Conservation (phyloP, 2,797 vertebrate genomes). For the Myotis pilosus region DNA sequence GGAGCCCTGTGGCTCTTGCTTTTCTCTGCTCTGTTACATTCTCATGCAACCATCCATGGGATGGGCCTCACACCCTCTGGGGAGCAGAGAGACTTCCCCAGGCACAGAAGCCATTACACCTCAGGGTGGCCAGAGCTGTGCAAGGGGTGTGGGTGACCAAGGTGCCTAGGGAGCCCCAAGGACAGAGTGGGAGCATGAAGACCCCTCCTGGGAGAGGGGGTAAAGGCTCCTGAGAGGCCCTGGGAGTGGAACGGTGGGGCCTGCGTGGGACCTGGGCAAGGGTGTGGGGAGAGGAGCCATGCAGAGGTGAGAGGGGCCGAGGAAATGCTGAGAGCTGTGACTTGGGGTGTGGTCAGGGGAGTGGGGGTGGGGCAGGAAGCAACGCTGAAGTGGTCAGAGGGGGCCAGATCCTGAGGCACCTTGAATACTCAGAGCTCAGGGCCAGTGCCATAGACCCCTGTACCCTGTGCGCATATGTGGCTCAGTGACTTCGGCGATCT, state of each 20-base stretch:
- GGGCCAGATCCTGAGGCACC: neutral
- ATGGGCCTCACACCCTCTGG: neutral
- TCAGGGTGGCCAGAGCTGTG: neutral
- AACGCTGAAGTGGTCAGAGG: rapidly evolving
- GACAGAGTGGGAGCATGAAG: neutral
- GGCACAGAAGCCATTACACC: neutral
- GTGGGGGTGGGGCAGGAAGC: neutral
- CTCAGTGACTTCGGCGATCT: neutral
- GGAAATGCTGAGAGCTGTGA: neutral
- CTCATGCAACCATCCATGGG: neutral
- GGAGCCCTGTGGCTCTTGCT: neutral
- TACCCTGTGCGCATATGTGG: neutral
- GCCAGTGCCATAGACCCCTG: too few species aligned
- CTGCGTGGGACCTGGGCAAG: neutral
- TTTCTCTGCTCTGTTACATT: neutral
- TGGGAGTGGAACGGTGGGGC: neutral
- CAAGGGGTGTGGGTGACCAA: neutral
- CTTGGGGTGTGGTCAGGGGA: neutral
- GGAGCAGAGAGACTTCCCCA: neutral
- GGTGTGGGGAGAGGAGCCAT: neutral
- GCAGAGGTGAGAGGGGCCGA: neutral
- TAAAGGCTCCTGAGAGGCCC: neutral
- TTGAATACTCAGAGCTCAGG: neutral
- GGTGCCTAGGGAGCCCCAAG: neutral
- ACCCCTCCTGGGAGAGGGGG: neutral